These are phyloP conservation scores for Toxotes chatareus DNA, from an alignment of 2,113 vertebrate species.

Conservation along the genomic window DNA sequence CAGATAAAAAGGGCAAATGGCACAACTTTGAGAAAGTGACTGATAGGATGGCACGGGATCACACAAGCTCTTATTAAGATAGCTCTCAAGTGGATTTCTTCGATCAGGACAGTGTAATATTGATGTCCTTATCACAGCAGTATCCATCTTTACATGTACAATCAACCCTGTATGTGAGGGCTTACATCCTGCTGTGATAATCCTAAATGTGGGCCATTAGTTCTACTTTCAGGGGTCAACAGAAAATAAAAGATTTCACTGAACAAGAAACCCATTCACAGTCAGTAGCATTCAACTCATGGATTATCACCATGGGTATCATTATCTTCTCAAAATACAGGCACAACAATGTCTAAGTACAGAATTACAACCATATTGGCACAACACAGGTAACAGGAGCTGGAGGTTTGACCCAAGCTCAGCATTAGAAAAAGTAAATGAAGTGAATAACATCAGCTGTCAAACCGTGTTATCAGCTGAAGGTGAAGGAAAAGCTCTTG, in stretches of 20 bases:
- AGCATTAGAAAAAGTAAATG: background rate
- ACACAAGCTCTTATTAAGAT: conserved; percentile 41
- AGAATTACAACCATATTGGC: conserved; percentile 54
- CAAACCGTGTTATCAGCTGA: conserved; percentile 15
- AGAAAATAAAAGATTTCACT: conserved; percentile 1
- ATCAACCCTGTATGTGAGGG: conserved; percentile 58
- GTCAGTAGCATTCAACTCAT: conserved; percentile 74
- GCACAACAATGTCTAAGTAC: conserved; percentile 51
- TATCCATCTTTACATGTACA: conserved; percentile 53
- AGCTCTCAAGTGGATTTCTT: conserved; percentile 48
- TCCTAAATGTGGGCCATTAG: background rate
- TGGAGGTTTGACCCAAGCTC: conserved; percentile 31
- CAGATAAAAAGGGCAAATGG: conserved; percentile 68
- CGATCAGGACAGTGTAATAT: background rate
- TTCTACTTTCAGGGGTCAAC: conserved; percentile 19
- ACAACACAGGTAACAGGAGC: conserved; percentile 38
- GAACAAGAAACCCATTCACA: conserved; percentile 38
- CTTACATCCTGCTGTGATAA: conserved; percentile 24
- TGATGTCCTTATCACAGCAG: conserved; percentile 32
- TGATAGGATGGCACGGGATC: conserved; percentile 46
- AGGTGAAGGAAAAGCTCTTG: conserved; percentile 16
- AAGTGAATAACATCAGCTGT: conserved; percentile 18
- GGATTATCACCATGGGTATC: conserved; percentile 42
- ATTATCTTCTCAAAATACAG: conserved; percentile 58
- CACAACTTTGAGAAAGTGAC: conserved; percentile 63